Percentiles rank a stretch among this genome's conserved stretches.
phyloP scores from a whole-genome alignment of 2,797 vertebrate species.

The Parotocinclus haroldoi region DNA sequence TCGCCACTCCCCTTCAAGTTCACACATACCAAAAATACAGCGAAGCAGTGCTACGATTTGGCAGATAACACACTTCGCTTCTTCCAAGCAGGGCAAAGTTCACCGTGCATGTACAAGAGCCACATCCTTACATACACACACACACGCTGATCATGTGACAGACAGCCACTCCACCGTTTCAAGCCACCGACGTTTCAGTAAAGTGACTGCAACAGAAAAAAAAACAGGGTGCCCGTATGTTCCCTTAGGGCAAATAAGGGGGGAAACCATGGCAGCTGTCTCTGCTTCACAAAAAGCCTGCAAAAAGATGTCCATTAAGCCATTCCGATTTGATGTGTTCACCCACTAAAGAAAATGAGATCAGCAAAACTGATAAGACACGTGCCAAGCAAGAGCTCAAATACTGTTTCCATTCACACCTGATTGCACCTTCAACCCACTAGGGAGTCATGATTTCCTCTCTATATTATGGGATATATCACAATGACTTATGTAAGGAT shows the following conservation, averaged over 20 bases:
- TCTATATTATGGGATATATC: too few relatives aligned
- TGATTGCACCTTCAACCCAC: background rate
- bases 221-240: conserved; percentile 43
- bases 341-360: conserved; percentile 2
- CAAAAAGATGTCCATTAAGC: conserved; percentile 8
- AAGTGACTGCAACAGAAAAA: conserved; percentile 16
- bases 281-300: conserved; percentile 35
- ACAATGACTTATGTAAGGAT: too few relatives aligned
- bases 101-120: conserved; percentile 49
- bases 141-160: conserved; percentile 32
- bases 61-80: conserved; percentile 54
- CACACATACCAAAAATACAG: conserved; percentile 19
- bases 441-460: too few relatives aligned
- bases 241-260: conserved; percentile 39
- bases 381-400: background rate
- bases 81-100: conserved; percentile 56
- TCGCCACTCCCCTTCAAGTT: conserved; percentile 15
- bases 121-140: conserved; percentile 45
- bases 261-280: conserved; percentile 61
- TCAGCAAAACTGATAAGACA: conserved; percentile 10
- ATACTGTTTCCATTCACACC: background rate
- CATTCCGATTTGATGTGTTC: conserved; percentile 9
- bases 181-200: conserved; percentile 24
- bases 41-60: conserved; percentile 54
- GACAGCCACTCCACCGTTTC: conserved; percentile 36